phyloP scores from a whole-genome alignment of 1,140 invertebrate genomes.

The Leptopilina clavipes region DNA sequence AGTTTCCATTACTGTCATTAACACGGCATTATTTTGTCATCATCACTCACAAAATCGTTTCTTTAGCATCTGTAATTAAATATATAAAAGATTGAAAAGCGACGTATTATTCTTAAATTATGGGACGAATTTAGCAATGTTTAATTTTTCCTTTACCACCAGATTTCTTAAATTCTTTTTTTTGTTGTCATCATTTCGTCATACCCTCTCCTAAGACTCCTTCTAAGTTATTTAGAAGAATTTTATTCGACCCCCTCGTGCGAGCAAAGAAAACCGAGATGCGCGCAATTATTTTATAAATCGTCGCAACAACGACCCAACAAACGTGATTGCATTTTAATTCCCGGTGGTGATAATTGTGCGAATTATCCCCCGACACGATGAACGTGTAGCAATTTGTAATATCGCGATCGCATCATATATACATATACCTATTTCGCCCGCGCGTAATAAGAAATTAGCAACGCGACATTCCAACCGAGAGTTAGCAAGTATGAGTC shows the following conservation, averaged over 20 bases:
- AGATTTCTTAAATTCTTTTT: no score
- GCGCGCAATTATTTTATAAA: slow-evolving; percentile 50
- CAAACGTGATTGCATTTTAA: slow-evolving; percentile 61
- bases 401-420: slow-evolving; percentile 57
- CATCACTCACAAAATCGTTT: slow-evolving; percentile 11
- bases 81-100: slow-evolving; percentile 66
- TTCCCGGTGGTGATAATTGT: slow-evolving; percentile 58
- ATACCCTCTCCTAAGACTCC: no score
- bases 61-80: slow-evolving; percentile 66
- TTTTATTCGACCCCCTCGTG: not conserved
- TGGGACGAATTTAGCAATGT: slow-evolving; percentile 70
- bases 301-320: slow-evolving; percentile 48
- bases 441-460: slow-evolving; percentile 55
- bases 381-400: slow-evolving; percentile 55
- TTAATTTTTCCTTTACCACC: slow-evolving; percentile 60
- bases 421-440: slow-evolving; percentile 50
- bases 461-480: slow-evolving; percentile 53
- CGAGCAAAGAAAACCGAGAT: slow-evolving; percentile 43
- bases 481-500: slow-evolving; percentile 40
- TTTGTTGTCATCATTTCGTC: slow-evolving; percentile 50
- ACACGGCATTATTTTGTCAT: slow-evolving; percentile 51
- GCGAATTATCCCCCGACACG: slow-evolving; percentile 52
- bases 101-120: slow-evolving; percentile 63
- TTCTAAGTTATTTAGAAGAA: slow-evolving; percentile 23
- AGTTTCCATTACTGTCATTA: slow-evolving; percentile 65